Evolutionary conservation across 2,113 vertebrate species (phyloP), one percentile per base, ranked within the genome.

Genomic region (Tetrao urogallus): DNA sequence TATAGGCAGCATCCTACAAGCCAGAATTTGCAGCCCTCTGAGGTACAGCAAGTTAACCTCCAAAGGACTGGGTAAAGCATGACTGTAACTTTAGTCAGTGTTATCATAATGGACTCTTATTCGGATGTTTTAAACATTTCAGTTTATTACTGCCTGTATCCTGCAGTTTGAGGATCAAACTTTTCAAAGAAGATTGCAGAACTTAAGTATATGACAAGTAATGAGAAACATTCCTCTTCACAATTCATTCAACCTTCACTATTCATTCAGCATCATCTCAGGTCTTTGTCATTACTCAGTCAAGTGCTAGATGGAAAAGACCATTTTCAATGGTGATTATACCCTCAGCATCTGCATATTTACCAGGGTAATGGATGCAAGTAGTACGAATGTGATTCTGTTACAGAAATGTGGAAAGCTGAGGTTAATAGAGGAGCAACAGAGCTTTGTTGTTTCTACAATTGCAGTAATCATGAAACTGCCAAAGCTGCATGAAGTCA

Each of bases 41-140:
- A 57, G 1, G 1, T 22, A 16, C 21, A 57, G 38, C 24, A 73
- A 19, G 19, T 86, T 82, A 32, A 54, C 27, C 38, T 82, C 66
- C 28, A 40, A 18, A 7, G 52, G 15, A 61, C 72, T 79, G 45
- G 30, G 54, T 48, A 85, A 89, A 82, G 48, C 18, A 3, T 15
- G n/a, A 27, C 14, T 82, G 47, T 72, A 70, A 73, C 60, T 89
- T 85, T 8, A 79, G 58, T 80, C 67, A 43, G 27, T 52, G 40
- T 4, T 73, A 25, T 76, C 80, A 52, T 25, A 92, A 95, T 69
- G 66, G 34, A 34, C 61, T 71, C 42, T 54, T 80, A 78, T 42
- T 48, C 45, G 72, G 73, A 72, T 86, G 43, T 32, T 43, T 88
- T 57, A 47, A 75, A 77, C 12, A 0, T 34, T 28, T 30, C 38